A percentile compares a stretch with the other conserved stretches of the same genome.
Conservation (phyloP, 2,797 vertebrate species). For the Fistularia commersonii region DNA sequence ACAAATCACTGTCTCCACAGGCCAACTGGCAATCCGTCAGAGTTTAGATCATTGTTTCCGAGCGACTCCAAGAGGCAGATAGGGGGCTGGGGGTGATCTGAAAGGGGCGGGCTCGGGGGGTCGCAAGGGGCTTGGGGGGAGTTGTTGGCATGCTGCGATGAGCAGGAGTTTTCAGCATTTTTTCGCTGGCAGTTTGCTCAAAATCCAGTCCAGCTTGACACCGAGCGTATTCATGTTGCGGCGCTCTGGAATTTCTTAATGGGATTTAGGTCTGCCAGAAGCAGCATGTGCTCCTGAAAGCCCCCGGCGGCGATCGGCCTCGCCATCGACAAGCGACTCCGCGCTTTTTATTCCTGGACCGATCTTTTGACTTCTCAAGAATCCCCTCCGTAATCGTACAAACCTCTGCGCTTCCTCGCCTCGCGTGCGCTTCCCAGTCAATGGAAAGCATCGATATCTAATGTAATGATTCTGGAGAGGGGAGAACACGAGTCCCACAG, state of each 20-base stretch:
- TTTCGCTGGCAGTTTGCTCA: constrained; percentile 36
- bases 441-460: too few relatives aligned
- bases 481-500: too few relatives aligned
- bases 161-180: constrained; percentile 42
- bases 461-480: too few relatives aligned
- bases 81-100: constrained; percentile 16
- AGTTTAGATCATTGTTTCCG: constrained; percentile 45
- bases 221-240: constrained; percentile 38
- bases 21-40: constrained; percentile 44
- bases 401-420: too few relatives aligned
- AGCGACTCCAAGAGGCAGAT: constrained; percentile 27
- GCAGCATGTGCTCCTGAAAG: constrained; percentile 42
- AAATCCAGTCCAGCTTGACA: constrained; percentile 46
- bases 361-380: too few relatives aligned
- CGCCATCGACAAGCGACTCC: constrained; percentile 27
- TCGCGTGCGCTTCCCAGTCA: too few relatives aligned
- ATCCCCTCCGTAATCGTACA: too few relatives aligned
- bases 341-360: too few relatives aligned
- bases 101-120: not conserved
- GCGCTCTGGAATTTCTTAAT: constrained; percentile 53
- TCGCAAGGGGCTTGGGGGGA: too few relatives aligned
- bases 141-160: constrained; percentile 40
- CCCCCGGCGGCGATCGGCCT: constrained; percentile 25
- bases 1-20: constrained; percentile 13
- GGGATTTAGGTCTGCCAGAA: constrained; percentile 58